phyloP scores from a whole-genome alignment of 2,797 vertebrate species.

The Rhincodon typus region DNA sequence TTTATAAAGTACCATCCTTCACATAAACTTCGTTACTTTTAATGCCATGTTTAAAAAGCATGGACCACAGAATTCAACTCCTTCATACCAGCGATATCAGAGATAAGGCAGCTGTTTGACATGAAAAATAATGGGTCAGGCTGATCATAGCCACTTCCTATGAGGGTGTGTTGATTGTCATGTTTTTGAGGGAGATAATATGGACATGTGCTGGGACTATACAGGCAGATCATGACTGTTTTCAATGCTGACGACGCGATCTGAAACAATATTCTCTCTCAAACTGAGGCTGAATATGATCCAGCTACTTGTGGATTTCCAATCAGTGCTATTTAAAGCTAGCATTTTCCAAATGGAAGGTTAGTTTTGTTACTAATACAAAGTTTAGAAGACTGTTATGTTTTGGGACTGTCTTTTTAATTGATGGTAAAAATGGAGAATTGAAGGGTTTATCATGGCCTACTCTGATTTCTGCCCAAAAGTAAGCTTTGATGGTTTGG shows the following conservation, averaged over 20 bases:
- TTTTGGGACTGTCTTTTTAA: no score
- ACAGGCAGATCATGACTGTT: background rate
- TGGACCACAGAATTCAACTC: background rate
- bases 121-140: background rate
- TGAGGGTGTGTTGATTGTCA: background rate
- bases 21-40: background rate
- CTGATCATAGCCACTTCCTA: background rate
- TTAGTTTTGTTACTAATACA: no score
- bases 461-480: no score
- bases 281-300: background rate
- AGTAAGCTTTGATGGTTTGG: no score
- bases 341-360: background rate
- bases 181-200: background rate
- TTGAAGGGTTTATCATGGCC: no score
- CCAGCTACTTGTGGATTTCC: background rate
- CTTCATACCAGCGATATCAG: no score
- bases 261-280: background rate
- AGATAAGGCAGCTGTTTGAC: background rate
- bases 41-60: background rate
- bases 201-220: background rate
- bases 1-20: background rate
- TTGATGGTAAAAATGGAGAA: no score
- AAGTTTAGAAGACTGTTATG: no score
- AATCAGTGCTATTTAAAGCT: background rate
- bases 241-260: background rate